These are phyloP conservation scores for Progne subis DNA, from an alignment of 2,113 vertebrate genomes.

Conservation along the genomic window DNA sequence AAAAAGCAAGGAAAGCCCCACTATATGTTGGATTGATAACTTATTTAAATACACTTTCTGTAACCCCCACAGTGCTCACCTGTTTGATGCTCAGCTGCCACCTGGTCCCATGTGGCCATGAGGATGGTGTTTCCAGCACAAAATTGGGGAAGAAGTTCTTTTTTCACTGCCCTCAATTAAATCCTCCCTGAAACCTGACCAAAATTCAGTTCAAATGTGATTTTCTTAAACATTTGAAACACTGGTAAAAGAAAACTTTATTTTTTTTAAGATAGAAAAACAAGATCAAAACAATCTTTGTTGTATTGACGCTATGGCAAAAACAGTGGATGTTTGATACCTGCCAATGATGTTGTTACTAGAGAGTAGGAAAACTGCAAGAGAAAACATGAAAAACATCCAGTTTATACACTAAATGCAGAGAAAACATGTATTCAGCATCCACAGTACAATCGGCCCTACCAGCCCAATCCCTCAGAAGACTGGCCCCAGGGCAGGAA, in stretches of 20 bases:
- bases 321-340: neutral
- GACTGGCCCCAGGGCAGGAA: neutral
- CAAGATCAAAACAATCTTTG: neutral
- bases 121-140: neutral
- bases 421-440: neutral
- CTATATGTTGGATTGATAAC: neutral
- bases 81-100: neutral
- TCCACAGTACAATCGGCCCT: neutral
- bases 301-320: neutral
- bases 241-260: neutral
- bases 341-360: neutral
- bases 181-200: neutral
- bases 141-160: neutral
- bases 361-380: neutral
- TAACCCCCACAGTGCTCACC: neutral
- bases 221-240: neutral
- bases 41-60: neutral
- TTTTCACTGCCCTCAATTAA: neutral
- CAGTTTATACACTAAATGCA: neutral
- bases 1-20: neutral
- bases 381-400: neutral
- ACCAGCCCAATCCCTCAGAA: neutral
- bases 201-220: neutral
- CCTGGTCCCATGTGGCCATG: fast-evolving
- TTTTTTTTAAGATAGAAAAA: neutral